Evolutionary conservation across 2,113 vertebrate species (phyloP).

Genomic region (Xiphorhynchus elegans): DNA sequence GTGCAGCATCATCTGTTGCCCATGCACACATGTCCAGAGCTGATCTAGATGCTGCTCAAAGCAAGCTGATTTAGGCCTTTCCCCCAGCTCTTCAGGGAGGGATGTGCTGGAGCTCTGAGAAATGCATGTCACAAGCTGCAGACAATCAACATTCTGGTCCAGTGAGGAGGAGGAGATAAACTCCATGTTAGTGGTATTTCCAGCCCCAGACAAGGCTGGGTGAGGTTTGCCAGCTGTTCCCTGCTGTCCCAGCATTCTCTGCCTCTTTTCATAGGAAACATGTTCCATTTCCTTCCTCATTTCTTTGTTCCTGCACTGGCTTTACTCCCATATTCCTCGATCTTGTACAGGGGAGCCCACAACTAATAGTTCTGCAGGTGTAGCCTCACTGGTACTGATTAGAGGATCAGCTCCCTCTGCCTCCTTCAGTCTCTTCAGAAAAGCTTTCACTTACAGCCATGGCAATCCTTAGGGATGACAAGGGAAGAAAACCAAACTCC

Average conservation of each 20-base stretch:
- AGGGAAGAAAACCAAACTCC: neutral
- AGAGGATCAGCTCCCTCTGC: neutral
- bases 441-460: neutral
- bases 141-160: neutral
- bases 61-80: neutral
- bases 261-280: fast-evolving
- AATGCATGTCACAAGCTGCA: neutral
- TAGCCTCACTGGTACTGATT: neutral
- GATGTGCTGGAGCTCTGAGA: neutral
- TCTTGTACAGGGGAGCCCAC: neutral
- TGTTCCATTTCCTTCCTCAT: neutral
- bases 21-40: neutral
- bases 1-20: neutral
- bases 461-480: neutral
- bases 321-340: neutral
- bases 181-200: neutral
- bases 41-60: neutral
- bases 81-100: neutral
- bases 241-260: neutral
- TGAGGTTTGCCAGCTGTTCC: neutral
- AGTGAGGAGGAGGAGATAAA: neutral
- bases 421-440: neutral
- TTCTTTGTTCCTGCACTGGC: neutral
- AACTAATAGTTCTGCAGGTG: neutral
- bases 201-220: neutral